Evolutionary conservation across 2,797 vertebrate genomes (phyloP), one percentile per base, ranked within the genome.

Genomic region (Ceryle rudis): DNA sequence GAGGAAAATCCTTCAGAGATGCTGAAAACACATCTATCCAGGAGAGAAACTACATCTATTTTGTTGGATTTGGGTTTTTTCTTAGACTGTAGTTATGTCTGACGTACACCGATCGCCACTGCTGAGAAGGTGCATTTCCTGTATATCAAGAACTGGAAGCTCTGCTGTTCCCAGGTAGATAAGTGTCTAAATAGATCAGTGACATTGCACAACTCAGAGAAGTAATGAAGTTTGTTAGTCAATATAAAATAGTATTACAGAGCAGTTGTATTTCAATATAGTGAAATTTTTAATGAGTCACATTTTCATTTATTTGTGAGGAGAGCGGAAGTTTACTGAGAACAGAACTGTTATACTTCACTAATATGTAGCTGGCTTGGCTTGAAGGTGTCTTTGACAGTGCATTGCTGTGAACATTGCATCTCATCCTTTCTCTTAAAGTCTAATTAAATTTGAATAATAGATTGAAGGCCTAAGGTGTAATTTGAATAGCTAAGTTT

Each of bases 261-360:
- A 75, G 23, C 4, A n/a, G 55, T 44, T 84, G 64, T 47, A 5
- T 37, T 62, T 75, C 60, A 14, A 46, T 39, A 35, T 14, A 41
- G 37, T 69, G 51, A 66, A 10, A 9, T 42, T 73, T 81, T 58
- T 73, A 7, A 37, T 4, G 21, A 49, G 14, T 44, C 60, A 14
- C 28, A 4, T 71, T 66, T 58, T 33, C 55, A 71, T 52, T 31
- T 35, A 16, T 61, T 85, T 80, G 42, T 62, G 66, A 57, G 14
- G 44, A 67, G 46, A 33, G 46, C 52, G 31, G 47, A 42, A 44
- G 15, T 35, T 86, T n/a, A 14, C 57, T 12, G 67, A 62, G 29
- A 61, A 49, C 5, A 2, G 19, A 64, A 82, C 42, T 33, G 9
- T 41, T 42, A 22, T 0, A 14, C n/a, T 84, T 46, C 0, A 33